These are phyloP conservation scores for Saguinus imperator DNA, from an alignment of 2,113 vertebrate species.

Conservation along the genomic window DNA sequence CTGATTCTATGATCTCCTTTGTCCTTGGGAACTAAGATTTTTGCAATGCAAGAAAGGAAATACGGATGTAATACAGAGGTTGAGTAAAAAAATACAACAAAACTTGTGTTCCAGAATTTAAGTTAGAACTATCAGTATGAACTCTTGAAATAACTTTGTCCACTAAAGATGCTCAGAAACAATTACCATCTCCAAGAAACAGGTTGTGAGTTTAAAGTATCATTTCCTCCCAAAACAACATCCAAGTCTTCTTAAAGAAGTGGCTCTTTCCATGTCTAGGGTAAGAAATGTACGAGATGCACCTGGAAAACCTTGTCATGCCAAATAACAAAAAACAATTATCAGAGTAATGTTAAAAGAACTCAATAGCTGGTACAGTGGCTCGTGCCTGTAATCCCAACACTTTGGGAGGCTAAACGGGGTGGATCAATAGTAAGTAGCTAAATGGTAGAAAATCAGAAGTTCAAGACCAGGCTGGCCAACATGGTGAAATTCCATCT, in stretches of 20 bases:
- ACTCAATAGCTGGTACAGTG: neutral
- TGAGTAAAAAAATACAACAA: neutral
- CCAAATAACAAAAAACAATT: neutral
- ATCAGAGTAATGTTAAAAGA: neutral
- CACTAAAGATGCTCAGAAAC: neutral
- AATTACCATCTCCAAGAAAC: neutral
- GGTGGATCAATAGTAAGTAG: too few species aligned
- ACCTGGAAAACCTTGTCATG: neutral
- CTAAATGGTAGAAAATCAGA: too few species aligned
- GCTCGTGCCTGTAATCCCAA: too few species aligned
- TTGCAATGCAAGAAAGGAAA: slow-evolving; percentile 32
- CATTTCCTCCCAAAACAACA: neutral
- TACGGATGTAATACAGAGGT: neutral
- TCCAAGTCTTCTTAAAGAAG: neutral
- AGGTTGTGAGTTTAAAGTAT: neutral
- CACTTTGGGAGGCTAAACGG: too few species aligned
- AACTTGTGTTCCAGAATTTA: neutral
- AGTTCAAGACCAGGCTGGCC: too few species aligned
- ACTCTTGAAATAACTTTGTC: neutral
- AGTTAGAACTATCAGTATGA: neutral
- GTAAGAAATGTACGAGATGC: neutral
- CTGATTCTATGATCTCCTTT: slow-evolving; percentile 24
- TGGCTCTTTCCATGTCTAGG: neutral
- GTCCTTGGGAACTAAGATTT: slow-evolving; percentile 11
- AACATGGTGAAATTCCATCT: too few species aligned